A percentile compares a stretch with the other conserved stretches of the same genome.
These are phyloP conservation scores for Chrysomallon squamiferum DNA, from an alignment of 1,140 invertebrate species.

Conservation along the genomic window DNA sequence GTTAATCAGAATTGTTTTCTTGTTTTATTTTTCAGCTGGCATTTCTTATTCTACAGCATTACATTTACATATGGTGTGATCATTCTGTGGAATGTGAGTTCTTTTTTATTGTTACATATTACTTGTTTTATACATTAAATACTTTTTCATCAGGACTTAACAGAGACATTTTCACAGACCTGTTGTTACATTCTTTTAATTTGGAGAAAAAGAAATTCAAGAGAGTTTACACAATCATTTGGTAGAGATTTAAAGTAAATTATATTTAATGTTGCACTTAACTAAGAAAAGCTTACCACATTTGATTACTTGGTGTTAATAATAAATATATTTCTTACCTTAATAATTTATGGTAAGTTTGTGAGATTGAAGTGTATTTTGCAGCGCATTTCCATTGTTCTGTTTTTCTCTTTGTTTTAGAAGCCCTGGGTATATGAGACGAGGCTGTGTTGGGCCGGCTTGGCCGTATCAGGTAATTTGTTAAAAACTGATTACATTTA, in stretches of 20 bases:
- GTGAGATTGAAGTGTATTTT: too few relatives aligned
- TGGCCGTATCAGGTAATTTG: slow-evolving; percentile 63
- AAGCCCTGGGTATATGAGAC: slow-evolving; percentile 96
- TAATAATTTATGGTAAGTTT: too few relatives aligned
- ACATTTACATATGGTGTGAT: slow-evolving; percentile 84
- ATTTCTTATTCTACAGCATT: slow-evolving; percentile 84
- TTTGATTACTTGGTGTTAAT: too few relatives aligned
- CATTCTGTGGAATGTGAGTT: slow-evolving; percentile 79
- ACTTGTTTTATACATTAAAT: slow-evolving; percentile 6
- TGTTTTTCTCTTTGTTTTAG: slow-evolving; percentile 57
- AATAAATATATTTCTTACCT: too few relatives aligned
- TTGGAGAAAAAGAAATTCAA: not conserved
- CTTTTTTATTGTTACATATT: slow-evolving; percentile 4
- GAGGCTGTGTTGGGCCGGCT: slow-evolving; percentile 86
- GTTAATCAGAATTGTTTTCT: too few relatives aligned
- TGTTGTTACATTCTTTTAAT: not conserved
- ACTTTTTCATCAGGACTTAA: not conserved
- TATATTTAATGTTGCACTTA: too few relatives aligned
- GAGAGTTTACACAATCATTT: not conserved
- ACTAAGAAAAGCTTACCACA: too few relatives aligned
- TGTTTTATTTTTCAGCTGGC: slow-evolving; percentile 73
- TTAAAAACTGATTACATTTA: not conserved
- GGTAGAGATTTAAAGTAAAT: not conserved
- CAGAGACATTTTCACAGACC: not conserved
- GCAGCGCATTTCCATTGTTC: too few relatives aligned